Conservation (phyloP, 2,113 vertebrate genomes). For the Calidris pygmaea region DNA sequence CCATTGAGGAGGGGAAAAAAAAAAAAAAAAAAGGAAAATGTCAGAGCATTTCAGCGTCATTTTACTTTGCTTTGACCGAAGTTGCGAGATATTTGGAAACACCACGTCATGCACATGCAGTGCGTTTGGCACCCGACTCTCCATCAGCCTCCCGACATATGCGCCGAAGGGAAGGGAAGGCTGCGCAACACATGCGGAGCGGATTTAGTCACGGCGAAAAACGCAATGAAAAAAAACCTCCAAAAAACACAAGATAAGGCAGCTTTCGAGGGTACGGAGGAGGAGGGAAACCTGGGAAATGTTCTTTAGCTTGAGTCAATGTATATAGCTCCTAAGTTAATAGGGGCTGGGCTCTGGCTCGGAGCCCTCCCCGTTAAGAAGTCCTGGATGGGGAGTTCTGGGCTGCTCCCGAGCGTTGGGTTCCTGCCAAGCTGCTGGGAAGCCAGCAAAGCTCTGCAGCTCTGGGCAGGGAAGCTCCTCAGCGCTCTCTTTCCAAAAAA, state of each 20-base stretch:
- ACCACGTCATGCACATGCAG: background rate
- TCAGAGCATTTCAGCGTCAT: background rate
- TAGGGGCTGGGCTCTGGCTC: background rate
- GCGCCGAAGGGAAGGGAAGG: background rate
- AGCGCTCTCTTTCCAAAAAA: background rate
- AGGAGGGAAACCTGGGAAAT: background rate
- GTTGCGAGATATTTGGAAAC: constrained; percentile 30
- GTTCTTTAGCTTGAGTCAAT: background rate
- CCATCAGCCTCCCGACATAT: background rate
- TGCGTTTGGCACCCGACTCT: background rate
- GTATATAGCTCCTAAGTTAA: background rate
- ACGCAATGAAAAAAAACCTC: background rate
- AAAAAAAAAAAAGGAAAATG: background rate
- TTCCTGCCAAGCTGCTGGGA: background rate
- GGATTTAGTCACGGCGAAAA: background rate
- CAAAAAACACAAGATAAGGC: background rate
- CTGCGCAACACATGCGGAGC: background rate
- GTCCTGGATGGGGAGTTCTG: background rate
- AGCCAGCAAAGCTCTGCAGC: constrained; percentile 3
- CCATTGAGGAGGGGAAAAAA: background rate
- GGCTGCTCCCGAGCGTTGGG: background rate
- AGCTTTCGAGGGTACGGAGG: background rate
- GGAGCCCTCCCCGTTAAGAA: background rate
- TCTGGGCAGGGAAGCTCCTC: constrained; percentile 12
- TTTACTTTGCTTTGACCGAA: background rate